Conservation (phyloP, 2,888 invertebrate species). For the Unio pictorum region DNA sequence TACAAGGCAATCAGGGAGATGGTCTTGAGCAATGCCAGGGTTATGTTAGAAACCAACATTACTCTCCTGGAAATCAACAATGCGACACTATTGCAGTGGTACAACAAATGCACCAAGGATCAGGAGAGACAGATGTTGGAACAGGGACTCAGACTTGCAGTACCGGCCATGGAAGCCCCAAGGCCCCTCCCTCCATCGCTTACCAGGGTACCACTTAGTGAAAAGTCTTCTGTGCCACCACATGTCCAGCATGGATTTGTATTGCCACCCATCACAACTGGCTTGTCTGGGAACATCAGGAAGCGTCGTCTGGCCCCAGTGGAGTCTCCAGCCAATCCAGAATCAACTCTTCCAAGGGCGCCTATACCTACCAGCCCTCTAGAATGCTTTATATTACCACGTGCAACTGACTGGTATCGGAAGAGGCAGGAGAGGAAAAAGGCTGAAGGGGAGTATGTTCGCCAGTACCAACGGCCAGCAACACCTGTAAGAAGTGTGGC, state of each 20-base stretch:
- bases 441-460: conserved; percentile 6
- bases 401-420: conserved; percentile 11
- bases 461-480: not conserved
- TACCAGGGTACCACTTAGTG: not conserved
- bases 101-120: conserved; percentile 5
- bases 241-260: conserved; percentile 7
- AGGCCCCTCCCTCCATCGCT: conserved; percentile 4
- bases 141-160: conserved; percentile 12
- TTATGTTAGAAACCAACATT: conserved; percentile 7
- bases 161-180: conserved; percentile 8
- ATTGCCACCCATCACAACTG: conserved; percentile 6
- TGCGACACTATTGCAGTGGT: conserved; percentile 11
- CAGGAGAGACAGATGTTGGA: conserved; percentile 20
- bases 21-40: conserved; percentile 5
- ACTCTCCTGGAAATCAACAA: conserved; percentile 16
- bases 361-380: not conserved
- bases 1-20: conserved; percentile 10
- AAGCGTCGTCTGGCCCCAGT: not conserved
- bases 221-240: conserved; percentile 4
- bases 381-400: no score
- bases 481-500: conserved; percentile 12
- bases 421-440: conserved; percentile 5
- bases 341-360: not conserved
- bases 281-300: conserved; percentile 1
- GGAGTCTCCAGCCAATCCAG: conserved; percentile 1